These are phyloP conservation scores for Trichopoda pennipes DNA, from an alignment of 2,888 invertebrate genomes.

Conservation along the genomic window DNA sequence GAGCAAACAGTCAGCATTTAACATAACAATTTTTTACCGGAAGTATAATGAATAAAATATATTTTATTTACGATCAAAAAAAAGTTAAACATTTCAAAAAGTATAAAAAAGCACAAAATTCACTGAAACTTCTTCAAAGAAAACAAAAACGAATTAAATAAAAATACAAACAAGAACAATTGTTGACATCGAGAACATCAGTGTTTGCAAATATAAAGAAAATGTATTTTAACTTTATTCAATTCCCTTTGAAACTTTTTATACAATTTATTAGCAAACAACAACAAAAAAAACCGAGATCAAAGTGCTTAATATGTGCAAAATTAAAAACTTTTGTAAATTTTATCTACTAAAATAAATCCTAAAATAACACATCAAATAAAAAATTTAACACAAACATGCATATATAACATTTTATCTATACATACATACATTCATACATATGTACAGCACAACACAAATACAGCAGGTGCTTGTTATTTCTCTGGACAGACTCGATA, in stretches of 20 bases:
- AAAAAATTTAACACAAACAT: background rate
- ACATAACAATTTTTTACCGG: no score
- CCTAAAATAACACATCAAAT: background rate
- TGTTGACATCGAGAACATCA: background rate
- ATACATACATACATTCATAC: background rate
- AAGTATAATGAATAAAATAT: no score
- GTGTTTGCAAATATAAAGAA: background rate
- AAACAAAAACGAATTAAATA: no score
- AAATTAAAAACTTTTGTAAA: background rate
- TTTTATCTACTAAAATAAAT: background rate
- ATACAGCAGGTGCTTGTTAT: conserved; percentile 56
- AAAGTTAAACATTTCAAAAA: no score
- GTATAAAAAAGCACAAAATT: no score
- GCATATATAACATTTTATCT: background rate
- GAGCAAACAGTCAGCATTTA: no score
- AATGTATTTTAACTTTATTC: conserved; percentile 3
- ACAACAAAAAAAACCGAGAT: conserved; percentile 9
- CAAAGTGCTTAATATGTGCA: background rate
- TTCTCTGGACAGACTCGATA: conserved; percentile 11
- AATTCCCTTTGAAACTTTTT: background rate
- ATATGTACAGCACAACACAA: background rate
- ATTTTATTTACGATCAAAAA: no score
- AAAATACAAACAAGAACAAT: no score
- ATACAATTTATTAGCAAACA: background rate
- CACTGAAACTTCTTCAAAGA: no score